Conservation (phyloP, 1,140 invertebrate genomes). For the Bombyx mandarina region DNA sequence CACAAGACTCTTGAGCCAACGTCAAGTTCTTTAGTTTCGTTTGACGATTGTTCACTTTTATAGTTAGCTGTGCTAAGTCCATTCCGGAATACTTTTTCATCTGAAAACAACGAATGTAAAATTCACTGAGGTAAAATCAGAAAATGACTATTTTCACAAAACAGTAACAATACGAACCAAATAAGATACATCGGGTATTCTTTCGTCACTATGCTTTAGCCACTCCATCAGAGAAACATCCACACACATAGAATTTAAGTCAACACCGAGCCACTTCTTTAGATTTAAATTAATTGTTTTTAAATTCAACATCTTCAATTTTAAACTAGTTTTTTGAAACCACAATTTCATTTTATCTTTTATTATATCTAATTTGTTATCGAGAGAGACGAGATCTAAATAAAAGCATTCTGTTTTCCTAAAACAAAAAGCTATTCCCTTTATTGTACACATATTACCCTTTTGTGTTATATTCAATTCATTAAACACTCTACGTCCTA, state of each 20-base stretch:
- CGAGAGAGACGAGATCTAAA: conserved; percentile 36
- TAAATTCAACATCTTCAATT: conserved; percentile 30
- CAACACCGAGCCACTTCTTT: conserved; percentile 23
- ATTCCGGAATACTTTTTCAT: conserved; percentile 45
- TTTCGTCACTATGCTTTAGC: conserved; percentile 49
- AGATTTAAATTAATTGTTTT: conserved; percentile 20
- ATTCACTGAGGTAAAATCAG: background rate
- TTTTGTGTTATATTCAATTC: conserved; percentile 9
- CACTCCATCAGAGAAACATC: conserved; percentile 49
- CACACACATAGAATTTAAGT: conserved; percentile 20
- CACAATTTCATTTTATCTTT: conserved; percentile 27
- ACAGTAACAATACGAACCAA: conserved; percentile 31
- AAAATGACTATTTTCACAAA: background rate
- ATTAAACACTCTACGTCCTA: conserved; percentile 41
- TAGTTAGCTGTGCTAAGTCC: conserved; percentile 27
- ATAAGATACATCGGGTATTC: conserved; percentile 29
- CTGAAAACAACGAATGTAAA: conserved; percentile 26
- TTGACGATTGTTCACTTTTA: conserved; percentile 22
- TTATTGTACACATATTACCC: conserved; percentile 18
- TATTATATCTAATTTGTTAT: conserved; percentile 12
- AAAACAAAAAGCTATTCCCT: conserved; percentile 38
- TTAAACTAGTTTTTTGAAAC: conserved; percentile 22
- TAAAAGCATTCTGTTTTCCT: conserved; percentile 27
- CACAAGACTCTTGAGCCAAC: conserved; percentile 21
- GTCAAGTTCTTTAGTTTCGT: conserved; percentile 33